Percentiles rank a stretch among this genome's conserved stretches.
These are phyloP conservation scores for Aricia artaxerxes DNA, from an alignment of 2,888 invertebrate genomes.

Conservation along the genomic window DNA sequence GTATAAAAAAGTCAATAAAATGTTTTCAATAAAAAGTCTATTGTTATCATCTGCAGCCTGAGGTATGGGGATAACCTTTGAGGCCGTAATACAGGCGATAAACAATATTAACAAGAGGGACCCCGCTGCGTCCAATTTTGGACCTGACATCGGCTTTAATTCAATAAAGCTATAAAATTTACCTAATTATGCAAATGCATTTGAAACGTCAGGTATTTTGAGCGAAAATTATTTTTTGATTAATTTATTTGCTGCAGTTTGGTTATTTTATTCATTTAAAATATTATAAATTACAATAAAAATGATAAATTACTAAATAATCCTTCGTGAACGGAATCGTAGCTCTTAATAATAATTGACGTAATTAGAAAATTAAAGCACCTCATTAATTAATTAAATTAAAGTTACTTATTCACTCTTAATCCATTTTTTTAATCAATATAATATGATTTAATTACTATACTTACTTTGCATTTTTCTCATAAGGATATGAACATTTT, in stretches of 20 bases:
- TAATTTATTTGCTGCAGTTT: conserved; percentile 3
- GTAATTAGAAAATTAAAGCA: not conserved
- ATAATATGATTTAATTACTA: not conserved
- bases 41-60: conserved; percentile 71
- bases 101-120: conserved; percentile 80
- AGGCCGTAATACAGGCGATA: conserved; percentile 77
- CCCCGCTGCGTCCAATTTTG: conserved; percentile 80
- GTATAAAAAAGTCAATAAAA: conserved; percentile 42
- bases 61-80: conserved; percentile 74
- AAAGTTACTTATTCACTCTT: not conserved
- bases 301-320: not conserved
- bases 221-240: conserved; percentile 36
- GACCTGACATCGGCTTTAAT: conserved; percentile 78
- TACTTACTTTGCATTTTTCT: not conserved
- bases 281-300: not conserved
- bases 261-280: not conserved
- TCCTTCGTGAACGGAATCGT: not conserved
- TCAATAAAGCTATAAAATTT: conserved; percentile 81
- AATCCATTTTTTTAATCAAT: not conserved
- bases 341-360: not conserved
- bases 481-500: not conserved
- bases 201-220: conserved; percentile 72
- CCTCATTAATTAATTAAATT: not conserved
- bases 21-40: conserved; percentile 72
- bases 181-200: conserved; percentile 80